These are phyloP conservation scores for Poeciliopsis prolifica DNA, from an alignment of 2,113 vertebrate genomes.

Conservation along the genomic window DNA sequence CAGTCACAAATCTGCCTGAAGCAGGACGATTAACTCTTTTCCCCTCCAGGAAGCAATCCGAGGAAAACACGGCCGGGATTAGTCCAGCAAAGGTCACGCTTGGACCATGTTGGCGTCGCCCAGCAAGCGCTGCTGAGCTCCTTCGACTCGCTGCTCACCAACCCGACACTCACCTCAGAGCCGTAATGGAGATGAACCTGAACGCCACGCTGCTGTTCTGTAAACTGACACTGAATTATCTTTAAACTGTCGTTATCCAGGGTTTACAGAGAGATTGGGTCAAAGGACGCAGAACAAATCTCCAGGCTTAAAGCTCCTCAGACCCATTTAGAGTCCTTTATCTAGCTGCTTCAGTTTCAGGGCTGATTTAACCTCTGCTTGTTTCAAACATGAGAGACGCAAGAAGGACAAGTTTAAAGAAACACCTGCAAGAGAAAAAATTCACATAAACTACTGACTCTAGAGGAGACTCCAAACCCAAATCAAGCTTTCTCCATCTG, in stretches of 20 bases:
- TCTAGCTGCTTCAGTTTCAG: neutral
- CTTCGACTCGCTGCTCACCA: neutral
- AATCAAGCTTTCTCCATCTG: too few species aligned
- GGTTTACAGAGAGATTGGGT: neutral
- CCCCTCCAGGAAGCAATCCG: conserved; percentile 54
- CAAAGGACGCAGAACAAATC: neutral
- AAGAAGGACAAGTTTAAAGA: neutral
- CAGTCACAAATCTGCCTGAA: conserved; percentile 71
- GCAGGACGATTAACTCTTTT: conserved; percentile 69
- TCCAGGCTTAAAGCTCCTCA: neutral
- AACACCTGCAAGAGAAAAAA: neutral
- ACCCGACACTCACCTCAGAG: neutral
- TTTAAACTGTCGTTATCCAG: neutral
- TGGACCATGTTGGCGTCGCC: conserved; percentile 27
- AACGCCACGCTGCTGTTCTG: neutral
- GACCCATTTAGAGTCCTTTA: neutral
- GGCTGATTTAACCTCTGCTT: neutral
- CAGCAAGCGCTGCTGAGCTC: conserved; percentile 4
- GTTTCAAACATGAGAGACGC: neutral
- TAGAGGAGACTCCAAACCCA: too few species aligned
- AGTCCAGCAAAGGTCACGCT: conserved; percentile 54
- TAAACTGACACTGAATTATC: neutral
- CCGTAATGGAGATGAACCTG: neutral
- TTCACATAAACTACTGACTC: too few species aligned
- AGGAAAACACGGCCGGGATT: conserved; percentile 57